Conservation (phyloP, 2,888 invertebrate species). For the Aporophyla nigra region DNA sequence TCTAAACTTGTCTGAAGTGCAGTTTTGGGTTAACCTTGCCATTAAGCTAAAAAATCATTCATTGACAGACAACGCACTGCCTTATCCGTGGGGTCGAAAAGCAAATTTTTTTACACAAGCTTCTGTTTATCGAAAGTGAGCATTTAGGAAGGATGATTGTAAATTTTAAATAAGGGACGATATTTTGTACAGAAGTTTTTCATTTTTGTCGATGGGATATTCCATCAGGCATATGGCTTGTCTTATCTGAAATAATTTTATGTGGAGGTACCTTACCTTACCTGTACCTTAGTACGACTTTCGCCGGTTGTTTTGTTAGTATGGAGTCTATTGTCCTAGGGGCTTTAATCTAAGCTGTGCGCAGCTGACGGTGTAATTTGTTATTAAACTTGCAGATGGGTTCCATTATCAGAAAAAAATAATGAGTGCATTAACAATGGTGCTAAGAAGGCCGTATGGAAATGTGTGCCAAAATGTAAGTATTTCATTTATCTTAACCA, state of each 20-base stretch:
- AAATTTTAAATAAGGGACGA: no score
- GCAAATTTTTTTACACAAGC: no score
- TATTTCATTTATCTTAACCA: no score
- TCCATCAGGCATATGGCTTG: neutral
- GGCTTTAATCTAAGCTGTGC: neutral
- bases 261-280: no score
- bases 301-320: neutral
- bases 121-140: neutral
- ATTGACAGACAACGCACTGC: no score
- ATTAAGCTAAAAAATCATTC: no score
- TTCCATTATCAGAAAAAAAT: conserved; percentile 61
- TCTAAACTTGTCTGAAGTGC: no score
- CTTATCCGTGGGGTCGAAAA: no score
- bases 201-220: neutral
- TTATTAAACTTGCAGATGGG: conserved; percentile 73
- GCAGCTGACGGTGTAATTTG: neutral
- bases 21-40: no score
- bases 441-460: conserved; percentile 85
- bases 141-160: no score
- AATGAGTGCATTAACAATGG: conserved; percentile 82
- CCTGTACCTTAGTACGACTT: no score
- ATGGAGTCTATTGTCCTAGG: neutral
- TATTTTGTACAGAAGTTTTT: neutral
- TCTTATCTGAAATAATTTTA: no score
- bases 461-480: conserved; percentile 85